Conservation (phyloP, 2,113 vertebrate species). For the Poeciliopsis prolifica region DNA sequence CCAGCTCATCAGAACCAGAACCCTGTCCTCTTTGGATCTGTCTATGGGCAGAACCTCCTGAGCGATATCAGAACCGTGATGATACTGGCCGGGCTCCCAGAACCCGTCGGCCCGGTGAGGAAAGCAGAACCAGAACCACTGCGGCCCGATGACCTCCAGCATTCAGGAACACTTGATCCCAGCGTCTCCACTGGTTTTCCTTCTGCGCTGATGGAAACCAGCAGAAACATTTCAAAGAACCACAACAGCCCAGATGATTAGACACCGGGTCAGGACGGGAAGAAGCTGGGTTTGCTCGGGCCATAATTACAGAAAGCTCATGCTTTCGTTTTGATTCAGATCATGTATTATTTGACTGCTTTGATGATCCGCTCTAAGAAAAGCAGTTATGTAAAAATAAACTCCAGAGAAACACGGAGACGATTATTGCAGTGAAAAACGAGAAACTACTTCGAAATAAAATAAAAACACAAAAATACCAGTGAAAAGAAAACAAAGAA, state of each 20-base stretch:
- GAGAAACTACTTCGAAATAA: too few species aligned
- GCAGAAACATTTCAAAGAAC: not conserved
- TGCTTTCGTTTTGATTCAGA: not conserved
- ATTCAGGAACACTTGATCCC: not conserved
- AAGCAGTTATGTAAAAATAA: not conserved
- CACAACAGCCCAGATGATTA: not conserved
- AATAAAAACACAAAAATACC: too few species aligned
- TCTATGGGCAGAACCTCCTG: conserved; percentile 28
- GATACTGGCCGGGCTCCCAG: conserved; percentile 73
- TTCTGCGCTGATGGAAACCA: not conserved
- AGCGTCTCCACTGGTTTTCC: not conserved
- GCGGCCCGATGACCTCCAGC: not conserved
- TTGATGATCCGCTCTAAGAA: not conserved
- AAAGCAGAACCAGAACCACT: not conserved
- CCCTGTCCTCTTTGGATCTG: not conserved
- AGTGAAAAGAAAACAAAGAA: too few species aligned
- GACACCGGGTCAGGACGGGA: not conserved
- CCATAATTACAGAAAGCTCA: not conserved
- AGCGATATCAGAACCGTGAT: conserved; percentile 69
- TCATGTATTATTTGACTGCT: not conserved
- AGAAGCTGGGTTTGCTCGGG: not conserved
- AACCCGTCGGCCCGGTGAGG: conserved; percentile 56
- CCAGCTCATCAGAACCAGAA: not conserved
- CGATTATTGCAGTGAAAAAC: too few species aligned
- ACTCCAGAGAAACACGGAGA: too few species aligned